Percentiles rank a stretch among this genome's conserved stretches.
Conservation (phyloP, 2,888 invertebrate genomes). For the Darwinula stevensoni region DNA sequence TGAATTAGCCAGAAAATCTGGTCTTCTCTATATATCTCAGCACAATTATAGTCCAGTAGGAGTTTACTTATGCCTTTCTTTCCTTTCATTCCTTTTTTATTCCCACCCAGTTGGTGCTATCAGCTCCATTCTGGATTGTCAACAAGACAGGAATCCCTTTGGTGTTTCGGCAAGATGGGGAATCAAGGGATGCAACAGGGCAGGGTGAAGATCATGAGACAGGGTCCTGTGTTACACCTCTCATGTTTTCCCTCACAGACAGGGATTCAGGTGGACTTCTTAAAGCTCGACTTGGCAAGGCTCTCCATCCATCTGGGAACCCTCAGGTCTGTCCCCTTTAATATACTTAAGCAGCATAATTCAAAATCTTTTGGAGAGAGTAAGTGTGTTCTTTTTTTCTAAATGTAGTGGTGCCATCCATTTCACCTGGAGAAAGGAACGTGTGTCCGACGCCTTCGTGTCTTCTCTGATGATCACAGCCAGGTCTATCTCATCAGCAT, state of each 20-base stretch:
- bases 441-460: constrained; percentile 27
- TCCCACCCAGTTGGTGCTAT: constrained; percentile 31
- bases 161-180: constrained; percentile 60
- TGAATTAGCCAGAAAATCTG: too few relatives aligned
- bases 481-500: constrained; percentile 58
- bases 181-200: constrained; percentile 43
- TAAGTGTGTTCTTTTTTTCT: not conserved
- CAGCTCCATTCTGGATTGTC: constrained; percentile 75
- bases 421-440: constrained; percentile 57
- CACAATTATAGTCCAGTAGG: too few relatives aligned
- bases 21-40: too few relatives aligned
- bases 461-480: constrained; percentile 24
- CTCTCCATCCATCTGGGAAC: constrained; percentile 23
- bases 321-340: constrained; percentile 19
- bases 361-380: too few relatives aligned
- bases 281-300: constrained; percentile 41
- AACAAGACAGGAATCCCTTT: constrained; percentile 88
- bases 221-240: constrained; percentile 65
- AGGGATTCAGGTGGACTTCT: constrained; percentile 44
- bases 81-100: too few relatives aligned
- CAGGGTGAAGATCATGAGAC: constrained; percentile 84
- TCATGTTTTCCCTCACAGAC: constrained; percentile 78
- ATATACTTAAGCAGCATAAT: not conserved
- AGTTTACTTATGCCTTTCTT: too few relatives aligned
- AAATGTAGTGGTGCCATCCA: constrained; percentile 44